Base-by-base conservation (phyloP, 2,888 invertebrate species). In the Halictus ligatus region DNA sequence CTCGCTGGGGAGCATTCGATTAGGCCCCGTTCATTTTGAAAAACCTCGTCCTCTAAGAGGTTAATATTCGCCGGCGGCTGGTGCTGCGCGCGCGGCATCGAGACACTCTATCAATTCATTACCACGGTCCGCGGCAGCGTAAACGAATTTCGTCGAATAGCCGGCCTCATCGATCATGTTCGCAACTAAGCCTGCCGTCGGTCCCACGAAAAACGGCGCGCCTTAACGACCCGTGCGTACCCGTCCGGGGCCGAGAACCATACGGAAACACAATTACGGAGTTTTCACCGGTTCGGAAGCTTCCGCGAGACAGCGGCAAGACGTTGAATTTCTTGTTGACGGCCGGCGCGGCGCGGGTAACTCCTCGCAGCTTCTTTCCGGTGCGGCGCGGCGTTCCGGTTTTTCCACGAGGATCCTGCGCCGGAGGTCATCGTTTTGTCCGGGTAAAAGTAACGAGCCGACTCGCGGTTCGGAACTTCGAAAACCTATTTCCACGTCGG, bases 51-150 rank as follows among this genome's bases (percentile, higher is more conserved):
- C 67, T 67, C 35, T 35, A 67, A 67, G 15, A 67, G 29, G 46
- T 67, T 58, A 48, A 58, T 78, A 46, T 72, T 69, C 60, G 35
- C 29, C 13, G 15, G 29, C 74, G 60, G 40, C 48, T 13, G 18
- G 48, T 67, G 40, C 50, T 67, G 40, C 50, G 60, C 69, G 69
- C 75, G 64, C 77, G 67, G 64, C 75, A 72, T 46, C 75, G 25
- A 77, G 82, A 82, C 82, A 80, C 85, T 87, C 90, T 90, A 90
- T 90, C 90, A 91, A 89, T 90, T 91, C 83, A 89, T 90, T 88
- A 89, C 46, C 77, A 74, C 74, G 78, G 10, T 72, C 73, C 60
- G 40, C 46, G 60, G 60, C 48, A 46, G 76, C 83, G 75, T 80
- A 77, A 86, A 79, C 84, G 60, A 89, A 88, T 89, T 90, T 88